Conservation (phyloP, 35 echinoderm and acorn worm genomes). For the Strongylocentrotus purpuratus region DNA sequence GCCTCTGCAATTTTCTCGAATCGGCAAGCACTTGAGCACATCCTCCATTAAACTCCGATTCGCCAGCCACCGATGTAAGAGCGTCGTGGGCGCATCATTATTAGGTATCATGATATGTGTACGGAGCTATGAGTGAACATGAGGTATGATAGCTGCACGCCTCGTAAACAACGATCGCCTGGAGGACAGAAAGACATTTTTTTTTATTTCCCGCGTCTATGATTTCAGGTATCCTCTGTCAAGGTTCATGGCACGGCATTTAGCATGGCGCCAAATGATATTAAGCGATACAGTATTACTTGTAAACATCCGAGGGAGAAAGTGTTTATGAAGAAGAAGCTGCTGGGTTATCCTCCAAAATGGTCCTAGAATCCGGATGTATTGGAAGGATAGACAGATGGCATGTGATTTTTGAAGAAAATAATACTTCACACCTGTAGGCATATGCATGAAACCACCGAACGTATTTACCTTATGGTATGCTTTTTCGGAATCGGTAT, state of each 20-base stretch:
- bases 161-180: not conserved
- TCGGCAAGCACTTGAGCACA: not conserved
- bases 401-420: too few species aligned
- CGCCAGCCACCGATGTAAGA: not conserved
- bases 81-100: not conserved
- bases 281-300: not conserved
- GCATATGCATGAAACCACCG: too few species aligned
- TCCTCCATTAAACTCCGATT: conserved; percentile 9
- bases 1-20: not conserved
- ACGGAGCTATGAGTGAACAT: not conserved
- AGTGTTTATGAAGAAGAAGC: not conserved
- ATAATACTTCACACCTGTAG: too few species aligned
- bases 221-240: not conserved
- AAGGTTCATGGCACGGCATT: not conserved
- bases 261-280: not conserved
- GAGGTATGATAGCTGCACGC: not conserved
- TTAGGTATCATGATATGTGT: not conserved
- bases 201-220: not conserved
- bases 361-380: not conserved
- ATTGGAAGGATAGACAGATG: too few species aligned
- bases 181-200: not conserved
- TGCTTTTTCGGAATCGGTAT: too few species aligned
- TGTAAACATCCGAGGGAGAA: not conserved
- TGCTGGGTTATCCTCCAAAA: not conserved
- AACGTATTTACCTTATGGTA: too few species aligned